Evolutionary conservation across 2,888 invertebrate species (phyloP).

Genomic region (Idaea aversata): DNA sequence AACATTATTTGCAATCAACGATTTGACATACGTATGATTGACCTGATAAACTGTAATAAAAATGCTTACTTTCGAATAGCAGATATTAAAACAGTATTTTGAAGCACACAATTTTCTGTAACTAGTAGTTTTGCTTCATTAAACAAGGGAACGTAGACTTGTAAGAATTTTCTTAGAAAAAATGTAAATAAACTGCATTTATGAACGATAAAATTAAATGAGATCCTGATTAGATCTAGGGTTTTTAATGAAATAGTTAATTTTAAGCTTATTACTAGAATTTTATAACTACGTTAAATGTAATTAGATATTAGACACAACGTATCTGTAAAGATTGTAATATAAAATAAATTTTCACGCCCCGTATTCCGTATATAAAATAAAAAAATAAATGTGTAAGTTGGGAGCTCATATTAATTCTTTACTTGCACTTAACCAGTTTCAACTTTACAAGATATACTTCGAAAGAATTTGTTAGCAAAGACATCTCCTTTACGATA

Average conservation of each 20-base stretch:
- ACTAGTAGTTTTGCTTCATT: background rate
- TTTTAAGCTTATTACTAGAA: too few relatives aligned
- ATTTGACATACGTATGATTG: slow-evolving; percentile 62
- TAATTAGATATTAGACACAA: too few relatives aligned
- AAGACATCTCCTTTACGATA: slow-evolving; percentile 79
- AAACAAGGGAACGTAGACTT: background rate
- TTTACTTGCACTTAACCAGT: slow-evolving; percentile 36
- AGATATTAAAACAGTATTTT: background rate
- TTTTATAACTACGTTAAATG: too few relatives aligned
- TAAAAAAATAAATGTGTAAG: slow-evolving; percentile 18
- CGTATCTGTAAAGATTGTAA: too few relatives aligned
- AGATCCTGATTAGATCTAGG: background rate
- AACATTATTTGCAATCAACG: slow-evolving; percentile 67
- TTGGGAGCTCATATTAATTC: slow-evolving; percentile 18
- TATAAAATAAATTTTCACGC: background rate
- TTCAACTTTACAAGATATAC: slow-evolving; percentile 54
- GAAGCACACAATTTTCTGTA: background rate
- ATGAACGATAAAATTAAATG: background rate
- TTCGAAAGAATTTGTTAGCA: slow-evolving; percentile 76
- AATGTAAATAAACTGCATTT: background rate
- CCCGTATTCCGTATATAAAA: background rate
- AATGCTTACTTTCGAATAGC: background rate
- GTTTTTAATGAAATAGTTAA: too few relatives aligned
- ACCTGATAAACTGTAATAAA: slow-evolving; percentile 34
- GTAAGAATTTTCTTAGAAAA: background rate